Percentiles rank a stretch among this genome's conserved stretches.
Conservation (phyloP, 2,797 vertebrate genomes). For the Galagoides demidoff region DNA sequence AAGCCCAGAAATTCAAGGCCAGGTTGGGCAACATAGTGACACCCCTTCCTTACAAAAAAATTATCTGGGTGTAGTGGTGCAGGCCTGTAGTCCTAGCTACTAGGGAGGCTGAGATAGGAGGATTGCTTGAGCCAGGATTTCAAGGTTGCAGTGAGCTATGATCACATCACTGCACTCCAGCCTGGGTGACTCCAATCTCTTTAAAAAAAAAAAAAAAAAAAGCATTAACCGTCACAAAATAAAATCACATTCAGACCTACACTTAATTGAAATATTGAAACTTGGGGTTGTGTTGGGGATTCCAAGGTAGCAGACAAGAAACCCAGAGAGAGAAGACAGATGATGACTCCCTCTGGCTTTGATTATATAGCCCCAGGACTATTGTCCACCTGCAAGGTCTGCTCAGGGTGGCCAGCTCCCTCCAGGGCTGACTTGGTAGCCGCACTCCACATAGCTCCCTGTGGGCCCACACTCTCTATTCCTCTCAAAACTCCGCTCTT, state of each 20-base stretch:
- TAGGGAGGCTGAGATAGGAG: neutral
- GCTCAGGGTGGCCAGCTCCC: no score
- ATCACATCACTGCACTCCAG: neutral
- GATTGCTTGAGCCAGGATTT: neutral
- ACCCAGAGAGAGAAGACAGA: neutral
- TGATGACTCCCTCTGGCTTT: neutral
- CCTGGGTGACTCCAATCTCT: neutral
- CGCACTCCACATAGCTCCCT: no score
- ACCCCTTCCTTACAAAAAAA: neutral
- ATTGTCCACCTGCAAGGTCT: neutral
- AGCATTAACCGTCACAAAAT: neutral
- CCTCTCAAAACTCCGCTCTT: neutral
- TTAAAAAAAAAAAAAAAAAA: neutral
- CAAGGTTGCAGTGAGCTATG: neutral
- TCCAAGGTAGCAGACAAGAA: neutral
- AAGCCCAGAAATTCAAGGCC: neutral
- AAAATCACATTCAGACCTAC: neutral
- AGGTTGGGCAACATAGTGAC: neutral
- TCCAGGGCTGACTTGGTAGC: neutral
- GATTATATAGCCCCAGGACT: fast-evolving
- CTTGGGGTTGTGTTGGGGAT: neutral
- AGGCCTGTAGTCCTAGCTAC: neutral
- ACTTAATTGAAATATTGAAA: neutral
- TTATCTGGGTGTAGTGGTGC: neutral
- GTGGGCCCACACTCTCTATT: neutral